Base-by-base conservation (phyloP, 1,140 invertebrate genomes). In the Scaptomyza graminum region DNA sequence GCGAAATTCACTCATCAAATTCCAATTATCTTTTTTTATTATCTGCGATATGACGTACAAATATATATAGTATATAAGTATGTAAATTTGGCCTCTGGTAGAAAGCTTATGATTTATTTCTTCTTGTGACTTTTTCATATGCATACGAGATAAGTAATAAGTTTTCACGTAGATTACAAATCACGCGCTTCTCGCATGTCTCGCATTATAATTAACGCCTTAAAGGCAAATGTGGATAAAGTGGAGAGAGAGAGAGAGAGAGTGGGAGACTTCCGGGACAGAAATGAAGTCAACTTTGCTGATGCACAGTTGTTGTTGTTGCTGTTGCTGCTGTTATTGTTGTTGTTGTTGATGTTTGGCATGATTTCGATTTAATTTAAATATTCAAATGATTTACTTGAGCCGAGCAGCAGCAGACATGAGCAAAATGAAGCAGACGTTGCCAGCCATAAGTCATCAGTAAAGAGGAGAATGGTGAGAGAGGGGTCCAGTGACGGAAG, bases 351-450 rank as follows among this genome's bases (percentile, higher is more conserved):
- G 51, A 12, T 41, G 37, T 41, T 55, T 80, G 74, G 64, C 74
- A 54, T 54, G 59, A 67, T 73, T 61, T 54, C 69, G 82, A 85
- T 81, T 87, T 70, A 87, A 85, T 87, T 85, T 85, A 85, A 85
- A 87, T 85, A 85, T 81, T 85, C 66, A 85, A 85, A 85, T 78
- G 82, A 81, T 81, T 85, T 82, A 74, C 80, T 85, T 76, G 65
- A 65, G 59, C 46, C 15, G n/a, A 6, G 28, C 7, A 9, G 8
- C 7, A 34, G 31, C 31, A 62, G 37, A 69, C 51, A 74, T n/a
- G 47, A 57, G 57, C 81, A 67, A 61, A 74, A 59, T 59, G 52
- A 62, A 71, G 66, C 76, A 69, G 67, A 76, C 64, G 51, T 52
- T 55, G 67, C 63, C 76, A 76, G 74, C 82, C 77, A 85, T 85